A percentile compares a stretch with the other conserved stretches of the same genome.
Conservation (phyloP, 2,888 invertebrate genomes). For the Drosophila anomelani region DNA sequence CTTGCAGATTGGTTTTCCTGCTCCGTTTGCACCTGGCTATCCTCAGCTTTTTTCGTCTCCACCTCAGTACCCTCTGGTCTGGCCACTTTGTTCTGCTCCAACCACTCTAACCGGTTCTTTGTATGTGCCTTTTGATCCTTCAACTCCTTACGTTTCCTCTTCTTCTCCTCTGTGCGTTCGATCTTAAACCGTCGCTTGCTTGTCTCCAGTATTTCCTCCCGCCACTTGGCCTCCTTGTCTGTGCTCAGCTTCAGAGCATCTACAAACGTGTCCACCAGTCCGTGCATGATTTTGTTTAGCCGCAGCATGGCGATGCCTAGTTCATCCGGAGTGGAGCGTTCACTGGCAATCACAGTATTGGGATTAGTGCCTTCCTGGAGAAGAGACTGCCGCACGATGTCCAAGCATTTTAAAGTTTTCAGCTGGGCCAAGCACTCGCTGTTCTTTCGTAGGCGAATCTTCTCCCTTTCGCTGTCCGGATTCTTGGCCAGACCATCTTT, state of each 20-base stretch:
- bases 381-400: constrained; percentile 75
- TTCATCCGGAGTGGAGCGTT: constrained; percentile 77
- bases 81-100: constrained; percentile 63
- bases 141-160: constrained; percentile 64
- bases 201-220: constrained; percentile 68
- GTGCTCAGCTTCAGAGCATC: constrained; percentile 63
- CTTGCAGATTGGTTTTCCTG: not conserved
- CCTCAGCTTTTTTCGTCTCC: not conserved
- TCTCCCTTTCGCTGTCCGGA: constrained; percentile 71
- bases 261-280: constrained; percentile 62
- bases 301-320: constrained; percentile 78
- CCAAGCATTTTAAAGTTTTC: constrained; percentile 74
- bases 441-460: constrained; percentile 70
- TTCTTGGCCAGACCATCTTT: constrained; percentile 72
- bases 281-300: constrained; percentile 76
- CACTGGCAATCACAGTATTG: constrained; percentile 75
- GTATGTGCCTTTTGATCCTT: constrained; percentile 69
- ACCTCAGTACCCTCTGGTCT: not conserved
- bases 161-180: constrained; percentile 72
- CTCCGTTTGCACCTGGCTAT: not conserved
- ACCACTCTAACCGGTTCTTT: constrained; percentile 78
- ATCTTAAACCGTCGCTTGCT: constrained; percentile 78
- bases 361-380: constrained; percentile 72
- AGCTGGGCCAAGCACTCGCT: constrained; percentile 69
- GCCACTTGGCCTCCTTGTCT: constrained; percentile 66